Conservation (phyloP, 2,888 invertebrate species). For the Tinea semifulvella region DNA sequence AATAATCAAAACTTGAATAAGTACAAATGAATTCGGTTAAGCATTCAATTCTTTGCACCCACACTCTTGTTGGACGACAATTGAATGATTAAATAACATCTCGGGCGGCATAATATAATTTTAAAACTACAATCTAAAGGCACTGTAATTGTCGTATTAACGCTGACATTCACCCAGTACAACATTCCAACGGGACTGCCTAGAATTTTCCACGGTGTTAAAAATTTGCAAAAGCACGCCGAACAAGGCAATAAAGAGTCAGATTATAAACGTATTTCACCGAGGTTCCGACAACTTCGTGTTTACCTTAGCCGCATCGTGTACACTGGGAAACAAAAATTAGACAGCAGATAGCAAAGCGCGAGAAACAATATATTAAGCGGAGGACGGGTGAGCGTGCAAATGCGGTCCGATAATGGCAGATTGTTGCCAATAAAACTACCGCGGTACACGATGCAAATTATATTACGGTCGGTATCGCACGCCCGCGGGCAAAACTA, state of each 20-base stretch:
- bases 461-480: constrained; percentile 32
- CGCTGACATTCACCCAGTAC: constrained; percentile 4
- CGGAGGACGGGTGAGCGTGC: constrained; percentile 35
- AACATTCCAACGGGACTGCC: background rate
- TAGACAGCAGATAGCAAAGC: constrained; percentile 21
- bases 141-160: background rate
- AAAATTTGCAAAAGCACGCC: background rate
- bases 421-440: constrained; percentile 49
- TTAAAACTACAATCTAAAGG: background rate
- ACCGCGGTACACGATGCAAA: constrained; percentile 44
- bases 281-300: constrained; percentile 18
- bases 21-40: constrained; percentile 41
- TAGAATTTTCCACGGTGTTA: background rate
- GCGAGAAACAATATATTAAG: constrained; percentile 35
- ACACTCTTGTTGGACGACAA: constrained; percentile 19
- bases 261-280: constrained; percentile 21
- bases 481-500: constrained; percentile 24
- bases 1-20: constrained; percentile 60
- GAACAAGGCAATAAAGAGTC: constrained; percentile 18
- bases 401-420: constrained; percentile 41
- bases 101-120: background rate
- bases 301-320: constrained; percentile 15
- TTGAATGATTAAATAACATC: constrained; percentile 9
- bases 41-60: constrained; percentile 29
- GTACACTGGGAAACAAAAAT: constrained; percentile 19